Conservation (phyloP, 2,888 invertebrate genomes). For the Oasisia sp. region DNA sequence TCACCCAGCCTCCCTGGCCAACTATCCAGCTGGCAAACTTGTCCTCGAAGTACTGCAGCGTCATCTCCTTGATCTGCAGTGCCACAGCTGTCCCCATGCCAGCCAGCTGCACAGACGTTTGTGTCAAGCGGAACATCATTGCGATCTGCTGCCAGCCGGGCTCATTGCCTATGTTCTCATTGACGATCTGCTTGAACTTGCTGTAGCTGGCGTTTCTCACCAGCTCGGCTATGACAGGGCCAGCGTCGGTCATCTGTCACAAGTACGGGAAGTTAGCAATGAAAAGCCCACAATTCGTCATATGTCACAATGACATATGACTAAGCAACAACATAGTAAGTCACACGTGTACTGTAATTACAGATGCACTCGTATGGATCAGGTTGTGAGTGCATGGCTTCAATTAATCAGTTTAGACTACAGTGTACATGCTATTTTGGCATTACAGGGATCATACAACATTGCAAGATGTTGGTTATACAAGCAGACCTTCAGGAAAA, state of each 20-base stretch:
- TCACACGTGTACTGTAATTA: background rate
- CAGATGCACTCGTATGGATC: background rate
- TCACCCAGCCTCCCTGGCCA: conserved; percentile 63
- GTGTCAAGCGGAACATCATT: conserved; percentile 58
- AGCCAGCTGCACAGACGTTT: conserved; percentile 53
- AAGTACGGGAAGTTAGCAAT: background rate
- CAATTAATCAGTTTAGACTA: no score
- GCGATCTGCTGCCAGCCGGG: conserved; percentile 60
- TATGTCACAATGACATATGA: background rate
- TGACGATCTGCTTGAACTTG: conserved; percentile 54
- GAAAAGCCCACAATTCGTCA: background rate
- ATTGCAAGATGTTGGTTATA: no score
- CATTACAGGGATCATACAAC: no score
- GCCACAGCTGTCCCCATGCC: conserved; percentile 57
- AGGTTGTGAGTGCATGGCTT: no score
- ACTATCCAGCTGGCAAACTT: conserved; percentile 63
- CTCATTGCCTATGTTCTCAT: conserved; percentile 49
- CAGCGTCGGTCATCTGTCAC: conserved; percentile 33
- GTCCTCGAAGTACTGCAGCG: conserved; percentile 59
- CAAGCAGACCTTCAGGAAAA: no score
- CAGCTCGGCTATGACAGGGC: conserved; percentile 42
- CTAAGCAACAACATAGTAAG: background rate
- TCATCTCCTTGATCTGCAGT: conserved; percentile 57
- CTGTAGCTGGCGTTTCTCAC: conserved; percentile 54
- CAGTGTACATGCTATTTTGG: no score